Percentiles rank a stretch among this genome's conserved stretches.
Evolutionary conservation across 2,888 invertebrate species (phyloP).

Genomic region (Ennomos quercinarius): DNA sequence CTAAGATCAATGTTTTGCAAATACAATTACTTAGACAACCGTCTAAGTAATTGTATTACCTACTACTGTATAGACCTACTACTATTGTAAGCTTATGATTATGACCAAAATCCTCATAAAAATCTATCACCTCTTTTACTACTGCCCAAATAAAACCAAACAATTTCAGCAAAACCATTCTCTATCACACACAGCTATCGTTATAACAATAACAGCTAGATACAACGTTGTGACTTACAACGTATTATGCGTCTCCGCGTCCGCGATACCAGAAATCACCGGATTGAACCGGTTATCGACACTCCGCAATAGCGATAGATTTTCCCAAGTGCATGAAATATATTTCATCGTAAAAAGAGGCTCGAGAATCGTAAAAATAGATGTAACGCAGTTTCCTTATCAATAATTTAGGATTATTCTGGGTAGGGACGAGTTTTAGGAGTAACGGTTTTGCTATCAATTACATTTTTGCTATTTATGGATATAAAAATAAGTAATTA

Average conservation of each 20-base stretch:
- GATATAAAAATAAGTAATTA: not conserved
- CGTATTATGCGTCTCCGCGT: constrained; percentile 48
- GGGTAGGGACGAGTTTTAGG: constrained; percentile 35
- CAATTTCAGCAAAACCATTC: constrained; percentile 52
- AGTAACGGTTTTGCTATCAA: constrained; percentile 40
- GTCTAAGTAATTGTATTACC: too few relatives aligned
- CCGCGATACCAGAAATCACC: constrained; percentile 57
- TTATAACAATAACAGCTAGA: constrained; percentile 47
- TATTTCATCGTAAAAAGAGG: constrained; percentile 76
- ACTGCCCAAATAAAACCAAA: constrained; percentile 29
- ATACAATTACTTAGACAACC: too few relatives aligned
- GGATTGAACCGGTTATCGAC: constrained; percentile 67
- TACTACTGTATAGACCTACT: too few relatives aligned
- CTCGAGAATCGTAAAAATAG: constrained; percentile 78
- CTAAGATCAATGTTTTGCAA: too few relatives aligned
- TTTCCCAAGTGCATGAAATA: constrained; percentile 77
- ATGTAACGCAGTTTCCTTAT: constrained; percentile 72
- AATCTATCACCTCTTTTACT: constrained; percentile 6
- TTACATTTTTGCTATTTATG: constrained; percentile 31
- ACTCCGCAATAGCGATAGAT: constrained; percentile 70
- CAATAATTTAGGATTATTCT: constrained; percentile 80
- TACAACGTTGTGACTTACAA: constrained; percentile 31
- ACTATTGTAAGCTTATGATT: constrained; percentile 20
- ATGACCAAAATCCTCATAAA: constrained; percentile 8
- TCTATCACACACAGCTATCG: constrained; percentile 39